Base-by-base conservation (phyloP, 2,797 vertebrate genomes). In the Xenopus petersii region DNA sequence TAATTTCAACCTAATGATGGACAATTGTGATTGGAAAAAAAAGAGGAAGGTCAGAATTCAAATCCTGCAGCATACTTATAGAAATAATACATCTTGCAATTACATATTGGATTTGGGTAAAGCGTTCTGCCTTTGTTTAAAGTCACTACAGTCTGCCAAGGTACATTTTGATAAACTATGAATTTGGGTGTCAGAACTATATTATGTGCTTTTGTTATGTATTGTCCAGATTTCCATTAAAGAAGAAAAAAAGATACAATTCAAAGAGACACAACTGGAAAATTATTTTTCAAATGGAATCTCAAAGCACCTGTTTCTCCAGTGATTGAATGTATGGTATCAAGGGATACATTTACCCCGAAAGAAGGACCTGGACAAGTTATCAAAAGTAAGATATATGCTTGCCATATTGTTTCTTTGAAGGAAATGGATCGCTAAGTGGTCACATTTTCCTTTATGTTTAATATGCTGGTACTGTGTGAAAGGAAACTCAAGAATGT, bases 181-280 rank as follows among this genome's bases (percentile, higher is more conserved):
- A 33, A 46, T 56, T 21, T n/a, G 2, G 16, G 67, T 59, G 51
- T 58, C 26, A 36, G 30, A 30, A 51, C 59, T 42, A 58, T 42
- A 8, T 42, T 17, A 58, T 58, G 56, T 42, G 36, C 36, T 42
- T 2, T 42, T 42, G 36, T 42, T 9, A 64, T 64, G 59, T 77
- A 63, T 64, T 77, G 73, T 73, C n/a, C 64, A 71, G 46, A 61
- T 46, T 71, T 71, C 49, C 75, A 77, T 77, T 77, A 67, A 67
- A 77, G 67, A 11, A 26, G 26, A 30, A 55, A 70, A 77, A 68
- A 26, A 46, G 67, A 67, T 77, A 36, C 36, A 3, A 36, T 36
- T 36, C 5, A 36, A 36, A 36, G 8, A 36, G 36, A 36, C 36
- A 36, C 36, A 36, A 36, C 36, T 36, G 36, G 67, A 70, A 77